phyloP scores from a whole-genome alignment of 2,113 vertebrate genomes.

The Argyrosomus japonicus region DNA sequence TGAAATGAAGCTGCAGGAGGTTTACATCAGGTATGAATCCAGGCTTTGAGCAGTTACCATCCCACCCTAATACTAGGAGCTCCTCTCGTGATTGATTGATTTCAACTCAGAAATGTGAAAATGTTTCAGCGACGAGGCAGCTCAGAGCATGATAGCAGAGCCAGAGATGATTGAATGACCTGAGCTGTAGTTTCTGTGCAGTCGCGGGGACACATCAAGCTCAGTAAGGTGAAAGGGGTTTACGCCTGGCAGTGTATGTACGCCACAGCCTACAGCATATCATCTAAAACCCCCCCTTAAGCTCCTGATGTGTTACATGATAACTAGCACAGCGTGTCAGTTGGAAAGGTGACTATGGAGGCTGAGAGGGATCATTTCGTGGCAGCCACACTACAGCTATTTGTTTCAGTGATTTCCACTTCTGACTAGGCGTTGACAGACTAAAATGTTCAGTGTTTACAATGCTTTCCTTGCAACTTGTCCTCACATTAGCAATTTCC shows the following conservation, averaged over 20 bases:
- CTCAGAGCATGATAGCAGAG: conserved; percentile 25
- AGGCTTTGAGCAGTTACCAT: not conserved
- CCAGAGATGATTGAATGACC: conserved; percentile 38
- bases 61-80: not conserved
- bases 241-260: conserved; percentile 44
- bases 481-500: conserved; percentile 60
- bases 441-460: conserved; percentile 78
- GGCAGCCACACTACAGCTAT: conserved; percentile 77
- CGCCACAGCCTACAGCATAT: conserved; percentile 43
- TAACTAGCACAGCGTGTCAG: conserved; percentile 75
- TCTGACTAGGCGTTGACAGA: conserved; percentile 69
- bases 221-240: conserved; percentile 47
- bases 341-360: conserved; percentile 69
- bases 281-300: conserved; percentile 60
- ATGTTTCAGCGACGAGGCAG: conserved; percentile 22
- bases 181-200: conserved; percentile 20
- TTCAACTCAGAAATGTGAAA: conserved; percentile 1
- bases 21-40: conserved; percentile 7
- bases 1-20: not conserved
- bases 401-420: conserved; percentile 80
- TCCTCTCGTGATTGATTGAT: conserved; percentile 30
- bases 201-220: conserved; percentile 27
- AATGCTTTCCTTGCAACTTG: conserved; percentile 65
- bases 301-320: conserved; percentile 74
- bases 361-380: conserved; percentile 74